A percentile compares a stretch with the other conserved stretches of the same genome.
These are phyloP conservation scores for Meganola albula DNA, from an alignment of 2,888 invertebrate genomes.

Conservation along the genomic window DNA sequence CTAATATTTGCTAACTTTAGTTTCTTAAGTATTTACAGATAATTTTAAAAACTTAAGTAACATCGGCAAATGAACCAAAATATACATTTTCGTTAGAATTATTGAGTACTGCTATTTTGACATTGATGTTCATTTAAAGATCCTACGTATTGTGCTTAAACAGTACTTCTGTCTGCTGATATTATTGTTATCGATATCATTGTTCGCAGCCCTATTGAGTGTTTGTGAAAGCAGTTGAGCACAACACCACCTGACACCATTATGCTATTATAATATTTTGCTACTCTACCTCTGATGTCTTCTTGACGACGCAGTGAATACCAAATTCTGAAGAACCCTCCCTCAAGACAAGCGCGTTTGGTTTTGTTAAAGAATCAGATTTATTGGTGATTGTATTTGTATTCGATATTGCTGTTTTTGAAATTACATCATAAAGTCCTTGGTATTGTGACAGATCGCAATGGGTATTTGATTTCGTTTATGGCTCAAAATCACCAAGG, in stretches of 20 bases:
- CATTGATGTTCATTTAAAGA: too few species aligned
- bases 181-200: neutral
- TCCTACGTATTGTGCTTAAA: too few species aligned
- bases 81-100: too few species aligned
- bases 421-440: constrained; percentile 42
- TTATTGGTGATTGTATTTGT: constrained; percentile 60
- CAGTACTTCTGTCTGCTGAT: too few species aligned
- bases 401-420: constrained; percentile 43
- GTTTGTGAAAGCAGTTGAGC: constrained; percentile 39
- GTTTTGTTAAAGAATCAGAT: constrained; percentile 47
- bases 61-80: too few species aligned
- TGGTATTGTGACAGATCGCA: constrained; percentile 34
- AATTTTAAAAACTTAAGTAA: too few species aligned
- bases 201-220: constrained; percentile 29
- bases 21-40: too few species aligned
- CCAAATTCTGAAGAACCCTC: constrained; percentile 51
- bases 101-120: too few species aligned
- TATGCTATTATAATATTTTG: constrained; percentile 77
- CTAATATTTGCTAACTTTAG: too few species aligned
- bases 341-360: constrained; percentile 36
- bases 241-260: constrained; percentile 74
- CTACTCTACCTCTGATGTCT: constrained; percentile 68
- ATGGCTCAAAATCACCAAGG: constrained; percentile 44
- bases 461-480: too few species aligned
- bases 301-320: constrained; percentile 76